phyloP scores from a whole-genome alignment of 64 coral and sea anemone species.

The Montipora foliosa region DNA sequence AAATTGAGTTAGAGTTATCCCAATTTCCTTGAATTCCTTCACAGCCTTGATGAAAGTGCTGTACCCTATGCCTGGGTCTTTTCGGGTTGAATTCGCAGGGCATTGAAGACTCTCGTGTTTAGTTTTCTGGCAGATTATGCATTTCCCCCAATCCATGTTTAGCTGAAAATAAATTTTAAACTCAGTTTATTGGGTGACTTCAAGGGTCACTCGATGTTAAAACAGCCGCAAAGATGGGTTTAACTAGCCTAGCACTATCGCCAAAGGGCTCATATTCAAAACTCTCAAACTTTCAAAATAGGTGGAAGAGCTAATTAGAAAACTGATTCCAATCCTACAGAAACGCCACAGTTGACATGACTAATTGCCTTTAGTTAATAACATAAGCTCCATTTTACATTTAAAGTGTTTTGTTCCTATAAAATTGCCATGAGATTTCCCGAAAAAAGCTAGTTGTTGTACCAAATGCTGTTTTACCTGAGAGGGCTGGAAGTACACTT shows the following conservation, averaged over 20 bases:
- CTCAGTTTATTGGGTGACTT: conserved; percentile 19
- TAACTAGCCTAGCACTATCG: conserved; percentile 18
- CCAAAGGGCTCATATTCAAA: conserved; percentile 15
- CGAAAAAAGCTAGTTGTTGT: conserved; percentile 47
- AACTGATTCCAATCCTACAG: conserved; percentile 19
- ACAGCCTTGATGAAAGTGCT: conserved; percentile 42
- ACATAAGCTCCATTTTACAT: conserved; percentile 13
- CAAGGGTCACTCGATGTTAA: conserved; percentile 6
- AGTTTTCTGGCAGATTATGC: conserved; percentile 15
- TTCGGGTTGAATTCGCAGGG: conserved; percentile 31
- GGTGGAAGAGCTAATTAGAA: conserved; percentile 11
- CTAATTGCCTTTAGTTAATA: conserved; percentile 39
- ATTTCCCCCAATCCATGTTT: too few relatives aligned
- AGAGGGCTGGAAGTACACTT: conserved; percentile 46
- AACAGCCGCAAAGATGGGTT: conserved; percentile 6
- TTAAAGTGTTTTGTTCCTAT: conserved; percentile 49
- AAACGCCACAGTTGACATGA: conserved; percentile 32
- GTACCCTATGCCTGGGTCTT: conserved; percentile 28
- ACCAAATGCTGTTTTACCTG: conserved; percentile 60
- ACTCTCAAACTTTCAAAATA: conserved; percentile 24
- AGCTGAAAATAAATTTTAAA: not conserved
- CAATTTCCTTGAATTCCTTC: too few relatives aligned
- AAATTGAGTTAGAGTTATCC: too few relatives aligned
- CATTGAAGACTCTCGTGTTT: conserved; percentile 14
- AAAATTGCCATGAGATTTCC: conserved; percentile 48